These are phyloP conservation scores for Papilio glaucus DNA, from an alignment of 1,140 invertebrate species.

Conservation along the genomic window DNA sequence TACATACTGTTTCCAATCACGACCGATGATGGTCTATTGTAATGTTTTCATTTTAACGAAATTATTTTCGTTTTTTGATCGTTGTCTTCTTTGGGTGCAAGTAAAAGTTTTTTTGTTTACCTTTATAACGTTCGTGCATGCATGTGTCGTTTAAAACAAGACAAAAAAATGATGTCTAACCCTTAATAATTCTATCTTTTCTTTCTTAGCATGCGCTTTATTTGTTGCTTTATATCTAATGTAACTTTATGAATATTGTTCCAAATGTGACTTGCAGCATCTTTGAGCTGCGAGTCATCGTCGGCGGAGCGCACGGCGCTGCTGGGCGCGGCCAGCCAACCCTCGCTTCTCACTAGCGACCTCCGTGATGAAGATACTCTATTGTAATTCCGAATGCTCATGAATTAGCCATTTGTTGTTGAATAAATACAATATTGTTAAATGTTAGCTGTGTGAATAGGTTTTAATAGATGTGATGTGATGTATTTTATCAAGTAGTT, in stretches of 20 bases:
- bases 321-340: slow-evolving; percentile 73
- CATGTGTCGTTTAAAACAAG: too few species aligned
- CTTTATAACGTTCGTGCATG: not conserved
- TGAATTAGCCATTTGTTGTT: slow-evolving; percentile 18
- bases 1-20: not conserved
- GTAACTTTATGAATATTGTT: not conserved
- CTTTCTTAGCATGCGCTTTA: slow-evolving; percentile 30
- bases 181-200: slow-evolving; percentile 9
- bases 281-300: slow-evolving; percentile 82
- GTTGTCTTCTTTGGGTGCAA: not conserved
- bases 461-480: not conserved
- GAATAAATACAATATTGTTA: slow-evolving; percentile 14
- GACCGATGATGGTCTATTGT: not conserved
- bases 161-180: not conserved
- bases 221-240: not conserved
- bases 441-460: slow-evolving; percentile 30
- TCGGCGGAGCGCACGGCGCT: slow-evolving; percentile 82
- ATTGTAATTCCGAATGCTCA: slow-evolving; percentile 55
- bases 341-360: slow-evolving; percentile 73
- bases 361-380: slow-evolving; percentile 79
- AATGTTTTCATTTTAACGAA: not conserved
- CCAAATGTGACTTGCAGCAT: slow-evolving; percentile 60
- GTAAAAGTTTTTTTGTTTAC: not conserved
- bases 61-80: not conserved
- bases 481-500: slow-evolving; percentile 1